These are phyloP conservation scores for Macrosoma leucophasiata DNA, from an alignment of 2,888 invertebrate genomes.

Conservation along the genomic window DNA sequence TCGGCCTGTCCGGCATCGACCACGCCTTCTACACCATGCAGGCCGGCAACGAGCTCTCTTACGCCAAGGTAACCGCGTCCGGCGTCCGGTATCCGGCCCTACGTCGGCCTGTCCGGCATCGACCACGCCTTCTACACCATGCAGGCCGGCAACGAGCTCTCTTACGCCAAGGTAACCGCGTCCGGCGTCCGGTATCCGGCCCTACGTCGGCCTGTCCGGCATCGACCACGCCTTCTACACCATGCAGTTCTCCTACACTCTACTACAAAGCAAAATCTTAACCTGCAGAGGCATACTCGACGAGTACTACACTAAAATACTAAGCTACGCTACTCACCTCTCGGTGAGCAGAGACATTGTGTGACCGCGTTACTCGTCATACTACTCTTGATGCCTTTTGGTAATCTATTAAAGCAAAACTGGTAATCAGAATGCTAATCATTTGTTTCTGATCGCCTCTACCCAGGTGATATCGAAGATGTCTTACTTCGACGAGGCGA, in stretches of 20 bases:
- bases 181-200: constrained; percentile 95
- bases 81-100: too few relatives aligned
- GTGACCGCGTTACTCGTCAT: too few relatives aligned
- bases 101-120: constrained; percentile 93
- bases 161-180: constrained; percentile 89
- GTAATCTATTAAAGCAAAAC: too few relatives aligned
- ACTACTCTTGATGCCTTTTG: too few relatives aligned
- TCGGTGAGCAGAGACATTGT: too few relatives aligned
- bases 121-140: constrained; percentile 93
- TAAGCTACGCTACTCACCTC: too few relatives aligned
- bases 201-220: constrained; percentile 95
- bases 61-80: constrained; percentile 89
- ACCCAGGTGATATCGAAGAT: constrained; percentile 88
- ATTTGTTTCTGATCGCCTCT: too few relatives aligned
- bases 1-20: constrained; percentile 93
- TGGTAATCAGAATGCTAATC: too few relatives aligned
- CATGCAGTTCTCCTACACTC: too few relatives aligned
- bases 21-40: constrained; percentile 94
- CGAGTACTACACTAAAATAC: too few relatives aligned
- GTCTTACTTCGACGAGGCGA: constrained; percentile 89
- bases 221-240: constrained; percentile 92
- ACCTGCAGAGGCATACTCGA: too few relatives aligned
- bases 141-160: constrained; percentile 94
- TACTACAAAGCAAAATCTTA: too few relatives aligned
- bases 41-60: constrained; percentile 93